phyloP scores from a whole-genome alignment of 2,888 invertebrate genomes.

The Endotricha flammealis region DNA sequence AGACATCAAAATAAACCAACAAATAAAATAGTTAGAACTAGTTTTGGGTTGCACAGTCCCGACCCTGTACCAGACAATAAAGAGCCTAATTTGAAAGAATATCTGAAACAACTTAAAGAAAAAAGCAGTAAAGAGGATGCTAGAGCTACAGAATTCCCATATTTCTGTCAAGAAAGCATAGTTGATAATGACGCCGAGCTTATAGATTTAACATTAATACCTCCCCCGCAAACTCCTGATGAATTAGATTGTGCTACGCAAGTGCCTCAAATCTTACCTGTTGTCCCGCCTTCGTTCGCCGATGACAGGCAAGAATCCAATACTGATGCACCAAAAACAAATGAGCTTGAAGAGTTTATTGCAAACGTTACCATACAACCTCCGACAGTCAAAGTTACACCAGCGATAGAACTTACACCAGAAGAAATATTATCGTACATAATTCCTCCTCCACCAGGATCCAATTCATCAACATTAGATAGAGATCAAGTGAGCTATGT shows the following conservation, averaged over 20 bases:
- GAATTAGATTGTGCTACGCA: slow-evolving; percentile 83
- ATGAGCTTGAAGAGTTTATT: slow-evolving; percentile 88
- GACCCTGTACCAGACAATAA: slow-evolving; percentile 77
- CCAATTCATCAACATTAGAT: slow-evolving; percentile 70
- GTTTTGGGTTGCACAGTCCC: slow-evolving; percentile 91
- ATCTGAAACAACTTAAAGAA: slow-evolving; percentile 82
- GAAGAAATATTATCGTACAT: slow-evolving; percentile 92
- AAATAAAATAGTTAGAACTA: slow-evolving; percentile 77
- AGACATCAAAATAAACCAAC: slow-evolving; percentile 68
- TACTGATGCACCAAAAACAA: slow-evolving; percentile 56
- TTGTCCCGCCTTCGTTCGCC: slow-evolving; percentile 87
- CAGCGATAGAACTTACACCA: slow-evolving; percentile 86
- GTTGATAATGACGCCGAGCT: slow-evolving; percentile 86
- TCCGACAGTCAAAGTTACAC: slow-evolving; percentile 85
- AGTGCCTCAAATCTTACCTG: slow-evolving; percentile 83
- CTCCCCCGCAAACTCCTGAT: slow-evolving; percentile 91
- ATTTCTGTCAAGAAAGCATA: slow-evolving; percentile 63
- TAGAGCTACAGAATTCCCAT: slow-evolving; percentile 58
- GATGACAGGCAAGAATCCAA: slow-evolving; percentile 74
- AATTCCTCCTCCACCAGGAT: slow-evolving; percentile 85
- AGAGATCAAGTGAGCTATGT: slow-evolving; percentile 60
- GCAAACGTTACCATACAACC: slow-evolving; percentile 90
- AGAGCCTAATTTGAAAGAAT: slow-evolving; percentile 82
- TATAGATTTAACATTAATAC: slow-evolving; percentile 92
- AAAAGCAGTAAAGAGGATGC: slow-evolving; percentile 74